These are phyloP conservation scores for Platycnemis pennipes DNA, from an alignment of 2,888 invertebrate genomes.

Conservation along the genomic window DNA sequence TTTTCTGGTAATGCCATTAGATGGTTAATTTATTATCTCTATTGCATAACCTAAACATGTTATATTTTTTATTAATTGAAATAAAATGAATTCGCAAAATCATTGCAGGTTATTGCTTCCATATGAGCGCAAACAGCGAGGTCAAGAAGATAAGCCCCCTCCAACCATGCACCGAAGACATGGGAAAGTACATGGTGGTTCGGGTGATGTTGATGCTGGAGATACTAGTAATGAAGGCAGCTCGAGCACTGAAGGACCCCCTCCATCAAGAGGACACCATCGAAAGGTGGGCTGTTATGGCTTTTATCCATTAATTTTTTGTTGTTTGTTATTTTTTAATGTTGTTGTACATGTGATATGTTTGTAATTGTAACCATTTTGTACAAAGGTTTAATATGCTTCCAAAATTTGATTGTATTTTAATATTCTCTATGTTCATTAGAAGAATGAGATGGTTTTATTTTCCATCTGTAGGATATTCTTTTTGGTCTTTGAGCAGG, in stretches of 20 bases:
- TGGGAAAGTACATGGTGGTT: constrained; percentile 77
- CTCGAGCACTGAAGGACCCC: constrained; percentile 78
- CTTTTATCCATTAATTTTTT: no score
- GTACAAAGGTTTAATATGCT: no score
- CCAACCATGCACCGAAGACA: constrained; percentile 38
- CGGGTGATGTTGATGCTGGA: constrained; percentile 75
- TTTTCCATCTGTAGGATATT: no score
- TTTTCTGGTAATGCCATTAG: not conserved
- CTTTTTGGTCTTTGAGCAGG: no score
- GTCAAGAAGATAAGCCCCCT: constrained; percentile 56
- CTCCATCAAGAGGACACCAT: constrained; percentile 77
- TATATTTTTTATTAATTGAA: not conserved
- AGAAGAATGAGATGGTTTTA: no score
- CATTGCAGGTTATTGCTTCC: constrained; percentile 84
- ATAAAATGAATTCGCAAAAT: not conserved
- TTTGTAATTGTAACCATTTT: no score
- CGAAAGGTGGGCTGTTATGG: constrained; percentile 24
- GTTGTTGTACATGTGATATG: no score
- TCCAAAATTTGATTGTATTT: no score
- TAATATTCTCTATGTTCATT: no score
- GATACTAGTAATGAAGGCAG: constrained; percentile 76
- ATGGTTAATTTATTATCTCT: not conserved
- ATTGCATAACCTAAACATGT: not conserved
- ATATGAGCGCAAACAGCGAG: constrained; percentile 79
- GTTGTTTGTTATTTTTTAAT: no score